phyloP scores from a whole-genome alignment of 2,888 invertebrate species.

The Volucella inflata region DNA sequence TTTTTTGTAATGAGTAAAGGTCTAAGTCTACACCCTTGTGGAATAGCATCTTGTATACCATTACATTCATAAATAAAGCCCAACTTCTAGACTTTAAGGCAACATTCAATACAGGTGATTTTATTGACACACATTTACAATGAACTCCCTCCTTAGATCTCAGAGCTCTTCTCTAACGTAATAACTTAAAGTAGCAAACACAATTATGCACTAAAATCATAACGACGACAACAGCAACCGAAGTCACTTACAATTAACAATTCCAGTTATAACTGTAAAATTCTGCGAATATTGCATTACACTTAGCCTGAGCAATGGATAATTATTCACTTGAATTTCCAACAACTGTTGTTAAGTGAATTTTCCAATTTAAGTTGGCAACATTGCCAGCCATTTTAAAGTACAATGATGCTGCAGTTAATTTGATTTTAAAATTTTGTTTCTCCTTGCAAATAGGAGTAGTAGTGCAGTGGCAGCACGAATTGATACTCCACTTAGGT shows the following conservation, averaged over 20 bases:
- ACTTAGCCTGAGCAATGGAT: constrained; percentile 1
- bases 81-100: no score
- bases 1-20: no score
- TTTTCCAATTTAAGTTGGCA: constrained; percentile 59
- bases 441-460: constrained; percentile 13
- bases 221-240: background rate
- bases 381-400: constrained; percentile 30
- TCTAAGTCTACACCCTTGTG: no score
- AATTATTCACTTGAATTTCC: background rate
- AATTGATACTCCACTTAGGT: constrained; percentile 15
- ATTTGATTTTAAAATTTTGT: constrained; percentile 58
- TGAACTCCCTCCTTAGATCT: background rate
- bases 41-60: no score
- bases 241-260: constrained; percentile 30
- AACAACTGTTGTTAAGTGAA: constrained; percentile 58
- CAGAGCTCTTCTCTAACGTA: background rate
- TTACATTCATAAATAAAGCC: no score
- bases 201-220: background rate
- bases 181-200: constrained; percentile 1
- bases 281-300: constrained; percentile 53
- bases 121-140: background rate
- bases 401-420: constrained; percentile 33
- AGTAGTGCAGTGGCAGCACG: background rate
- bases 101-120: no score
- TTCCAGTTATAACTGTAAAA: constrained; percentile 21